Conservation (phyloP, 2,113 vertebrate species). For the Ageneiosus marmoratus region DNA sequence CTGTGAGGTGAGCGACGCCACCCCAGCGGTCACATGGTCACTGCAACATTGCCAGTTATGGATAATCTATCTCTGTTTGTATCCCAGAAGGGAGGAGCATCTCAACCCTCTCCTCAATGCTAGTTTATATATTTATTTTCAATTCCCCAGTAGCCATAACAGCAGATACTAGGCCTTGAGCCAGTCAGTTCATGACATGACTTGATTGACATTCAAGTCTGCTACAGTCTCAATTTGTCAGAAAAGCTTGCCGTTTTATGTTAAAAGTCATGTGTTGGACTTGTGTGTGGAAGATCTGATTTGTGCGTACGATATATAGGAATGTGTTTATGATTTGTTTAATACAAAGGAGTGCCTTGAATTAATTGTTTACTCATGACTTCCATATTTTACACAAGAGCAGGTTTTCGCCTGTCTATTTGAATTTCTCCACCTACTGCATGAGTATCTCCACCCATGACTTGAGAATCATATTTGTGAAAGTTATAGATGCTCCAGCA, state of each 20-base stretch:
- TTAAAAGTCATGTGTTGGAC: background rate
- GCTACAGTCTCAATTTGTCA: background rate
- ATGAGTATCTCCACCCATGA: too few species aligned
- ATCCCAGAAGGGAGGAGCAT: background rate
- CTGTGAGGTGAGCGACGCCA: conserved; percentile 81
- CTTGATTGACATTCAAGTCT: background rate
- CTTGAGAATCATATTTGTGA: too few species aligned
- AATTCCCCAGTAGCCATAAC: background rate
- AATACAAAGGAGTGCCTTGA: background rate
- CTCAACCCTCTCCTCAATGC: background rate
- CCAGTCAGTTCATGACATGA: background rate
- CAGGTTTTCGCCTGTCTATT: background rate
- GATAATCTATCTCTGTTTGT: background rate
- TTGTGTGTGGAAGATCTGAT: too few species aligned
- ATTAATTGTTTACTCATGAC: background rate
- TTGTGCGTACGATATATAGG: background rate
- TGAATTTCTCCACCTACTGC: too few species aligned
- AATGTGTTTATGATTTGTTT: background rate
- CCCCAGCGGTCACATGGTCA: conserved; percentile 15
- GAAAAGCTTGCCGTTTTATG: background rate
- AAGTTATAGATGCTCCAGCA: too few species aligned
- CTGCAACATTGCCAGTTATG: background rate
- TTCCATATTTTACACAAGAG: background rate
- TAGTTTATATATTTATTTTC: background rate
- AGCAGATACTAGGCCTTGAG: background rate